Evolutionary conservation across 2,888 invertebrate genomes (phyloP), one percentile per base, ranked within the genome.

Genomic region (Steinernema hermaphroditum): DNA sequence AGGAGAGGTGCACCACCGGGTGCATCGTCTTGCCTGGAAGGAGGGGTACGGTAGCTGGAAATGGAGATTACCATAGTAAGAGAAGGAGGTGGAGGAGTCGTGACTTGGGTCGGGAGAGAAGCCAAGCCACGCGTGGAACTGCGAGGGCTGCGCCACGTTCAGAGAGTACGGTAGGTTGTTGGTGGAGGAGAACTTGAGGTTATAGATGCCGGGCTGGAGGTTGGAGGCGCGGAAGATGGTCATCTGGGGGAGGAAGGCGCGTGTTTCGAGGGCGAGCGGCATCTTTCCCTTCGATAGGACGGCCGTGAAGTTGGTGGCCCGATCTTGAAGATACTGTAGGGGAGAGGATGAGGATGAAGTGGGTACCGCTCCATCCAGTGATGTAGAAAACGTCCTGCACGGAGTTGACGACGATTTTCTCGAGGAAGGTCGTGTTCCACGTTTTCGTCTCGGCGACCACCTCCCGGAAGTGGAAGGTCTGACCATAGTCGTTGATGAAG

Each of bases 1-100:
- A 68, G 34, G 70, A 72, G 34, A 73, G 44, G 27, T 72, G 57
- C 22, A 73, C 74, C 9, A 73, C 74, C 16, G 73, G 73, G 32
- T 73, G 73, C 2, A 32, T 19, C 2, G 62, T 29, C 24, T 12
- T 4, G 22, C 69, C 71, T 71, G 16, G 49, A 71, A 22, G 9
- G 46, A 46, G 4, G 46, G n/a, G 46, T 46, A 19, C 8, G 22
- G 43, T 9, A 9, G 34, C 27, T 41, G 41, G 41, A 27, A 24
- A 70, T 19, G 12, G 44, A 6, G 1, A 12, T 24, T 16, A 70
- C 70, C 70, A 44, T 32, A 70, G n/a, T 12, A 22, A 1, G 70
- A 12, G n/a, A 37, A 27, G 12, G 49, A 29, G 22, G 49, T 70
- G 44, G 32, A 16, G 24, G 4, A 12, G 32, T 70, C 70, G 6